These are phyloP conservation scores for Characodon lateralis DNA, from an alignment of 2,797 vertebrate species.

Conservation along the genomic window DNA sequence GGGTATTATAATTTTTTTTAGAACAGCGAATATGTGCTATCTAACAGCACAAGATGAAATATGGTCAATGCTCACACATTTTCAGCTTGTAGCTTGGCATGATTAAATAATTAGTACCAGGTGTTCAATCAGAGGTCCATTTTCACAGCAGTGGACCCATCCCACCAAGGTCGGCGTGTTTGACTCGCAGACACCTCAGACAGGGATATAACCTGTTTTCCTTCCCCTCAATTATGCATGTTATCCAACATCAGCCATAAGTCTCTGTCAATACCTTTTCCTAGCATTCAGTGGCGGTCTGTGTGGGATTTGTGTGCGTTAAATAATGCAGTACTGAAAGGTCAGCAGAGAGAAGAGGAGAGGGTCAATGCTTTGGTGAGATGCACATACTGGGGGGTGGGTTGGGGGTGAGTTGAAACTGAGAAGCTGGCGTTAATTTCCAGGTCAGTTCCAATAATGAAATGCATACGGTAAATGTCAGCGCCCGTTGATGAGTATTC, in stretches of 20 bases:
- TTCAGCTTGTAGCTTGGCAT: slow-evolving; percentile 36
- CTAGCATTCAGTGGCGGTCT: slow-evolving; percentile 73
- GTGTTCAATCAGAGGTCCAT: slow-evolving; percentile 55
- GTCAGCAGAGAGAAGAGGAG: slow-evolving; percentile 77
- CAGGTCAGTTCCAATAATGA: slow-evolving; percentile 87
- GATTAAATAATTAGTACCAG: slow-evolving; percentile 67
- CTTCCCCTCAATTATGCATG: slow-evolving; percentile 83
- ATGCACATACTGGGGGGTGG: slow-evolving; percentile 29
- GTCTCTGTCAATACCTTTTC: slow-evolving; percentile 84
- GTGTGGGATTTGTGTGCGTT: slow-evolving; percentile 83
- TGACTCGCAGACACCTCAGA: slow-evolving; percentile 53
- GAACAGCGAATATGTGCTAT: slow-evolving; percentile 2
- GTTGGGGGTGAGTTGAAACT: slow-evolving; percentile 51
- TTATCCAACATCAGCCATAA: slow-evolving; percentile 79
- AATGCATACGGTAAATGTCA: slow-evolving; percentile 87
- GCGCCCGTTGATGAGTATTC: slow-evolving; percentile 77
- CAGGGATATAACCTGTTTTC: slow-evolving; percentile 78
- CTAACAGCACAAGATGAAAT: slow-evolving; percentile 12
- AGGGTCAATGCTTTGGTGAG: slow-evolving; percentile 75
- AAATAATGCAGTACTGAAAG: slow-evolving; percentile 86
- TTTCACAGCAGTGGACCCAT: slow-evolving; percentile 48
- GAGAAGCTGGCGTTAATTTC: slow-evolving; percentile 81
- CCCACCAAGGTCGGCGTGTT: slow-evolving; percentile 69
- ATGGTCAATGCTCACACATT: slow-evolving; percentile 9
- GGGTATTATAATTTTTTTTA: neutral